Conservation (phyloP, 1,140 invertebrate species). For the Drosophila malerkotliana region DNA sequence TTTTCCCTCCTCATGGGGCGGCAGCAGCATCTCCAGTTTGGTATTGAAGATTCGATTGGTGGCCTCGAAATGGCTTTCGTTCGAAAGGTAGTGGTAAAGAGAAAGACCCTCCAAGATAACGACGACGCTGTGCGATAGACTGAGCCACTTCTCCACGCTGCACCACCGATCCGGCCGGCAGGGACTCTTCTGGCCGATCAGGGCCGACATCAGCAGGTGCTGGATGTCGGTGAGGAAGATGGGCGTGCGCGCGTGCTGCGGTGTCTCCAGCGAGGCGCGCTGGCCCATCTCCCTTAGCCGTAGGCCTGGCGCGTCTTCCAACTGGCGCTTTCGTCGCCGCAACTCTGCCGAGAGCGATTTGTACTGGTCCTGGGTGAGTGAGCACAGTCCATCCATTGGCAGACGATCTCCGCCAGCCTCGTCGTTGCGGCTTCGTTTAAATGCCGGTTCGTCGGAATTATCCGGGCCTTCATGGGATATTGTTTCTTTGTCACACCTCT, state of each 20-base stretch:
- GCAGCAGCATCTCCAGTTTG: constrained; percentile 90
- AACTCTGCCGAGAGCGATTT: constrained; percentile 85
- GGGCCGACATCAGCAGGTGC: constrained; percentile 90
- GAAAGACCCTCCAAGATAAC: constrained; percentile 92
- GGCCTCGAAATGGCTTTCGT: constrained; percentile 87
- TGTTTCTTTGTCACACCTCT: background rate
- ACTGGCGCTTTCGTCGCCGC: constrained; percentile 85
- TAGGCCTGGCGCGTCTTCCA: constrained; percentile 86
- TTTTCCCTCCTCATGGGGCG: constrained; percentile 88
- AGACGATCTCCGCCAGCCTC: constrained; percentile 57
- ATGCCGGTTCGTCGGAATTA: constrained; percentile 33
- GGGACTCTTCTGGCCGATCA: constrained; percentile 89
- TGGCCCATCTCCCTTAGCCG: constrained; percentile 86
- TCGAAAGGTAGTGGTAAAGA: constrained; percentile 88
- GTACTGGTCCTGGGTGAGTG: constrained; percentile 85
- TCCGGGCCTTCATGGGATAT: constrained; percentile 8
- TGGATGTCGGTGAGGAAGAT: constrained; percentile 93
- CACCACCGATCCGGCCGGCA: constrained; percentile 91
- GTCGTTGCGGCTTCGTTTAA: constrained; percentile 42
- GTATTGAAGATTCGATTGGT: constrained; percentile 86
- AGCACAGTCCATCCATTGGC: constrained; percentile 16
- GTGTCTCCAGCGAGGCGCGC: constrained; percentile 85
- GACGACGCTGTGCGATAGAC: constrained; percentile 89
- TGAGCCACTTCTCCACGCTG: constrained; percentile 89
- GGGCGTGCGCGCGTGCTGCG: constrained; percentile 87